phyloP scores from a whole-genome alignment of 2,113 vertebrate species.

The Argyrosomus japonicus region DNA sequence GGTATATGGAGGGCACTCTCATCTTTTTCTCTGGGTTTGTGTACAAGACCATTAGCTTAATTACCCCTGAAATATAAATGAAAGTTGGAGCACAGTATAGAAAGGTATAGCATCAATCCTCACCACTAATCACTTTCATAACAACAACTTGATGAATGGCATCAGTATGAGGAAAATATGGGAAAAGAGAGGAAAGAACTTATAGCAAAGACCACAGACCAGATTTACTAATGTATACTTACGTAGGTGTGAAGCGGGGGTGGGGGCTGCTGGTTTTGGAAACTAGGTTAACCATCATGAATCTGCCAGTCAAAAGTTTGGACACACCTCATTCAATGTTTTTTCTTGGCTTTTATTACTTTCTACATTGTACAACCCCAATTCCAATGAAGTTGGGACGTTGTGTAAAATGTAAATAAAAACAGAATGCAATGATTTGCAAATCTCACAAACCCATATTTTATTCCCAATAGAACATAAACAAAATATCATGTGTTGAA shows the following conservation, averaged over 20 bases:
- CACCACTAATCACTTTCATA: constrained; percentile 6
- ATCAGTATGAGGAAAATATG: not conserved
- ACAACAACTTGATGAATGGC: constrained; percentile 6
- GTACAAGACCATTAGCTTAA: constrained; percentile 39
- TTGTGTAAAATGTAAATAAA: too few species aligned
- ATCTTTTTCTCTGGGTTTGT: constrained; percentile 10
- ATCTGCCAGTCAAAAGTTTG: not conserved
- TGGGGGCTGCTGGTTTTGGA: not conserved
- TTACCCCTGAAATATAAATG: constrained; percentile 36
- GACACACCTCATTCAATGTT: too few species aligned
- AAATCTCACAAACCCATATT: too few species aligned
- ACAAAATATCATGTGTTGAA: too few species aligned
- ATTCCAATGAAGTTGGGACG: too few species aligned
- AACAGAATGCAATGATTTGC: too few species aligned
- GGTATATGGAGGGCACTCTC: constrained; percentile 21
- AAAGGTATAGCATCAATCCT: not conserved
- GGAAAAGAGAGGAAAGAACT: not conserved
- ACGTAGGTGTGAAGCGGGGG: not conserved
- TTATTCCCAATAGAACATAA: too few species aligned
- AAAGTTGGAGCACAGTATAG: constrained; percentile 10
- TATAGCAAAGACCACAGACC: not conserved
- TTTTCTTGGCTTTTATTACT: too few species aligned
- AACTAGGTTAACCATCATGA: too few species aligned
- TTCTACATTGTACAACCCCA: too few species aligned
- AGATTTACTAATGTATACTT: not conserved